Base-by-base conservation (phyloP, 2,888 invertebrate species). In the Pseudolycoriella hygida region DNA sequence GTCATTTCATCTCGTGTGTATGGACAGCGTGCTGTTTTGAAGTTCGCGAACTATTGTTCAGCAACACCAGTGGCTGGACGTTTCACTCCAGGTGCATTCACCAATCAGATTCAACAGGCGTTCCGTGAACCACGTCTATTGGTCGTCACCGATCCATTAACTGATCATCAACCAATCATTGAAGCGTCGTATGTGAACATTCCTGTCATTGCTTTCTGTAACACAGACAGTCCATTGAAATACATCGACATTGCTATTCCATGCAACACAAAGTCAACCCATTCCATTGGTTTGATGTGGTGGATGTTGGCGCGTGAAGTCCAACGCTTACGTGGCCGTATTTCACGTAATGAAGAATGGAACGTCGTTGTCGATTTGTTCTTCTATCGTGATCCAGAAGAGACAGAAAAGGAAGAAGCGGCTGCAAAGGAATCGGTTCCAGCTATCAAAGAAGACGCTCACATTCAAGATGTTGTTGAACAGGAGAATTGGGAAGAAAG, bases 151-250 rank as follows among this genome's bases (percentile, higher is more conserved):
- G 97, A 98, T 62, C 98, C 98, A 30, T 79, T 85, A 30, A 80
- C 81, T 52, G 92, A 92, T 63, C 89, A 92, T 60, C 93, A 93
- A 67, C 94, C 97, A 42, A 90, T 99, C 57, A 94, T 92, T 56
- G 98, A 99, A 69, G 97, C 97, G 39, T 93, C 94, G 5, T 98
- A 98, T 60, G 97, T 97, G 51, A 98, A 97, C 76, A 94, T 98
- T 67, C 97, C 98, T 15, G 97, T 99, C 32, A 97, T 98, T 72
- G 96, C 96, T 45, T 84, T 98, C 66, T 85, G 86, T 70, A 98
- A 97, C 66, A 94, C 96, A 44, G 98, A 99, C 65, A 93, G 94
- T 3, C 97, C 96, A 17, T 72, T 98, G 50, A 76, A 90, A 57
- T 92, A 89, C 64, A 94, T 99, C 50, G 98, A 99, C 64, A 93